A percentile compares a stretch with the other conserved stretches of the same genome.
Conservation (phyloP, 2,888 invertebrate species). For the Pimpla rufipes region DNA sequence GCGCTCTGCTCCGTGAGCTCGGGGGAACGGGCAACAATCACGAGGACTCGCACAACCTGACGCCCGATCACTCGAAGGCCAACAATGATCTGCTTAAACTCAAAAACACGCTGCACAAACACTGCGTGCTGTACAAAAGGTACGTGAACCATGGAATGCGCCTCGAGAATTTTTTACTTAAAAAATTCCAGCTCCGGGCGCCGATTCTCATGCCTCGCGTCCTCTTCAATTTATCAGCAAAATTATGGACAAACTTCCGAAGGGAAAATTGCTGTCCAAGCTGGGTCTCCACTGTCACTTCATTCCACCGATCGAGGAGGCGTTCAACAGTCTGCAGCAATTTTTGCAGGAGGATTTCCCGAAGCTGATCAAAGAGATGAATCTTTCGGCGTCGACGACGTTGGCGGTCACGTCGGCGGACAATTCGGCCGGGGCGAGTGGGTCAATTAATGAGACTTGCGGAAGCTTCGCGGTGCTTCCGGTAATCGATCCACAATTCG, state of each 20-base stretch:
- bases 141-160: slow-evolving; percentile 64
- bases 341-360: slow-evolving; percentile 84
- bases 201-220: neutral
- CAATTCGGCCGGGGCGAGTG: slow-evolving; percentile 60
- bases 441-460: slow-evolving; percentile 73
- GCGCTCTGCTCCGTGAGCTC: slow-evolving; percentile 78
- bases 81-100: slow-evolving; percentile 79
- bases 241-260: slow-evolving; percentile 79
- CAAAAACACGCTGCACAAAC: slow-evolving; percentile 79
- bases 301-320: slow-evolving; percentile 83
- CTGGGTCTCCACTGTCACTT: slow-evolving; percentile 80
- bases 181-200: neutral
- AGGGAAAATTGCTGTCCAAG: slow-evolving; percentile 80
- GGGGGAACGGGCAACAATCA: slow-evolving; percentile 72
- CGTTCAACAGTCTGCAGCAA: slow-evolving; percentile 82
- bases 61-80: slow-evolving; percentile 80
- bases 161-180: neutral
- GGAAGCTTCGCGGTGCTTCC: slow-evolving; percentile 82
- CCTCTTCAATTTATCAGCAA: slow-evolving; percentile 75
- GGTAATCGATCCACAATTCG: slow-evolving; percentile 74
- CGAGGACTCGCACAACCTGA: slow-evolving; percentile 81
- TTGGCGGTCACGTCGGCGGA: slow-evolving; percentile 65
- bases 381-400: slow-evolving; percentile 76
- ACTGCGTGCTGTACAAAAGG: slow-evolving; percentile 82
- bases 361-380: slow-evolving; percentile 81